Percentiles rank a stretch among this genome's conserved stretches.
Conservation (phyloP, 2,888 invertebrate genomes). For the Oligia fasciuncula region DNA sequence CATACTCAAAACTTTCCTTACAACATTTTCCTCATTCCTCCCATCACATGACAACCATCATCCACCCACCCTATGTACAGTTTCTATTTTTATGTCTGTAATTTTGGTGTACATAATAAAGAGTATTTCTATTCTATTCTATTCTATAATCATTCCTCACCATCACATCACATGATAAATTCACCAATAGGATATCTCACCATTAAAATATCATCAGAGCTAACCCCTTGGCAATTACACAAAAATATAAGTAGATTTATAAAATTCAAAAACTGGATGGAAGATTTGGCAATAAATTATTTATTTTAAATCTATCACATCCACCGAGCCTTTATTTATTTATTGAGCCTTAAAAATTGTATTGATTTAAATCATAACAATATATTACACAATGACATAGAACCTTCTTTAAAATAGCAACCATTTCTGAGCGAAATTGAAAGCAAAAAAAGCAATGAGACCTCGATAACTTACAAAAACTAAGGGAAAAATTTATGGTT, state of each 20-base stretch:
- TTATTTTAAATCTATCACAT: neutral
- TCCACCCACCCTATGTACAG: too few species aligned
- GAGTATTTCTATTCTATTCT: too few species aligned
- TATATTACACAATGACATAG: neutral
- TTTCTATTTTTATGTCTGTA: too few species aligned
- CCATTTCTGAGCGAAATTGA: slow-evolving; percentile 13
- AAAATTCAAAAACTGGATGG: neutral
- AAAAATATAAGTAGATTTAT: neutral
- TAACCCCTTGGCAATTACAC: neutral
- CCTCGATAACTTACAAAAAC: slow-evolving; percentile 19
- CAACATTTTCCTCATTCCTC: neutral
- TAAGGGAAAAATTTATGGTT: slow-evolving; percentile 22
- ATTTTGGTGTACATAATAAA: too few species aligned
- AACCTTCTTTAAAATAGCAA: neutral
- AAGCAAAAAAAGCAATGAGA: slow-evolving; percentile 23
- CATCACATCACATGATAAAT: neutral
- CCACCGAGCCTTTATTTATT: too few species aligned
- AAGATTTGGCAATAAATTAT: neutral
- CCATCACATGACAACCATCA: neutral
- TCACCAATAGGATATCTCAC: neutral
- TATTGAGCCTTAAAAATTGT: neutral
- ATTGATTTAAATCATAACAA: neutral
- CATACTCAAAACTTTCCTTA: too few species aligned
- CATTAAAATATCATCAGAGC: neutral
- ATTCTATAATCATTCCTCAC: neutral